Evolutionary conservation across 2,797 vertebrate genomes (phyloP).

Genomic region (Leptoclinus maculatus): DNA sequence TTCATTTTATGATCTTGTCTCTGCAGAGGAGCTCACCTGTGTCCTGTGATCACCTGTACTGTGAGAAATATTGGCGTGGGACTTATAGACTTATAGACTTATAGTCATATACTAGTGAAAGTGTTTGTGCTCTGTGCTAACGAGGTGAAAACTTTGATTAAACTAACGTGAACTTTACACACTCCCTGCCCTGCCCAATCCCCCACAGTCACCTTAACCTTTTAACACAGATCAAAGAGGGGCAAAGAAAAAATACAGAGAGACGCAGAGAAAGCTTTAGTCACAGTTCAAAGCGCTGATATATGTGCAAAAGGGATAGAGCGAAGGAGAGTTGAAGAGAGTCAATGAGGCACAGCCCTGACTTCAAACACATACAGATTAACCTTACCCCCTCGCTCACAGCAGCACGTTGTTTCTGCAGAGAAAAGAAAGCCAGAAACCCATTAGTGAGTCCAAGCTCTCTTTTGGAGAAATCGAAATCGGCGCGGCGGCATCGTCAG

Average conservation of each 20-base stretch:
- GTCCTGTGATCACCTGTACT: neutral
- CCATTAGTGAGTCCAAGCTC: slow-evolving; percentile 63
- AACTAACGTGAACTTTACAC: slow-evolving; percentile 47
- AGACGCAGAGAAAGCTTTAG: slow-evolving; percentile 59
- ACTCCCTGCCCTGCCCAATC: slow-evolving; percentile 43
- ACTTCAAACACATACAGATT: slow-evolving; percentile 77
- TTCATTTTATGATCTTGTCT: neutral
- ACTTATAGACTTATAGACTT: too few species aligned
- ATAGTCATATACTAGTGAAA: neutral
- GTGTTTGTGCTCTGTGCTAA: neutral
- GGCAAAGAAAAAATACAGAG: slow-evolving; percentile 33
- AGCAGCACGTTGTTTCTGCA: slow-evolving; percentile 51
- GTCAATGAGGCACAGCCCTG: slow-evolving; percentile 69
- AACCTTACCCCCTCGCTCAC: slow-evolving; percentile 61
- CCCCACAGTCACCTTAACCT: slow-evolving; percentile 68
- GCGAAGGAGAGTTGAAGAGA: slow-evolving; percentile 32
- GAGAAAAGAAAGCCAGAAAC: slow-evolving; percentile 51
- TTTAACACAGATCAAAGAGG: slow-evolving; percentile 60
- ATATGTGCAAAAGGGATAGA: neutral
- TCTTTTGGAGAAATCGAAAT: slow-evolving; percentile 38
- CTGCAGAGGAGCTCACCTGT: neutral
- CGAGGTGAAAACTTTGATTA: slow-evolving; percentile 16
- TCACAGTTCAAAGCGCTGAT: slow-evolving; percentile 63
- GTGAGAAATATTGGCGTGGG: neutral
- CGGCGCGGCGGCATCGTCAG: slow-evolving; percentile 7